These are phyloP conservation scores for Drosophila borealis DNA, from an alignment of 2,888 invertebrate species.

Conservation along the genomic window DNA sequence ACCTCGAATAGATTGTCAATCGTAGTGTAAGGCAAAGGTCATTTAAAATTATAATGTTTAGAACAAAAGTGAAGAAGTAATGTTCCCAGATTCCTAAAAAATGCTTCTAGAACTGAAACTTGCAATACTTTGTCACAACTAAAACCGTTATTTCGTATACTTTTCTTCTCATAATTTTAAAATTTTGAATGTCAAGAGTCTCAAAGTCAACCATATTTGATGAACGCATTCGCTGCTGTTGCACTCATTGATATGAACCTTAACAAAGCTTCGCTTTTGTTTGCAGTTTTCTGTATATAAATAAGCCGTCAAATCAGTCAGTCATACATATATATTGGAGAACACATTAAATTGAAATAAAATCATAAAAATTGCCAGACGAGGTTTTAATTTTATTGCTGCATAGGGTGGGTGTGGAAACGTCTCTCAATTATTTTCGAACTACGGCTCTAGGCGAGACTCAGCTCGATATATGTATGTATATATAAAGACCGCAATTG, in stretches of 20 bases:
- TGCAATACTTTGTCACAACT: no score
- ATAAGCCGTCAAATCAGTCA: no score
- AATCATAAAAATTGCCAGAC: constrained; percentile 71
- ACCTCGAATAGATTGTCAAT: no score
- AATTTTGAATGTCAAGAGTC: constrained; percentile 2
- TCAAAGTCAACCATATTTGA: background rate
- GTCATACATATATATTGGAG: constrained; percentile 11
- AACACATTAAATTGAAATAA: constrained; percentile 53
- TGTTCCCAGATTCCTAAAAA: no score
- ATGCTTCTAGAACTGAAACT: no score
- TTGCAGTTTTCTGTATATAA: background rate
- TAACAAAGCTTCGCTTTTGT: constrained; percentile 40
- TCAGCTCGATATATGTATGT: constrained; percentile 3
- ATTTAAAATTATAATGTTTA: no score
- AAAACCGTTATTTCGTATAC: no score
- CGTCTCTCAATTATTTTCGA: background rate
- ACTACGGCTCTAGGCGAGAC: constrained; percentile 1
- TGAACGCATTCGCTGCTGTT: constrained; percentile 6
- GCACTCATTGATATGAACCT: constrained; percentile 14
- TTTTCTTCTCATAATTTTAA: no score
- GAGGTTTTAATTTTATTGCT: constrained; percentile 39
- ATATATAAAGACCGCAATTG: constrained; percentile 14
- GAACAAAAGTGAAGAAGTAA: no score
- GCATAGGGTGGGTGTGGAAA: constrained; percentile 43
- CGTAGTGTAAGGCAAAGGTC: no score